These are phyloP conservation scores for Sialis fuliginosa DNA, from an alignment of 2,888 invertebrate genomes.

Conservation along the genomic window DNA sequence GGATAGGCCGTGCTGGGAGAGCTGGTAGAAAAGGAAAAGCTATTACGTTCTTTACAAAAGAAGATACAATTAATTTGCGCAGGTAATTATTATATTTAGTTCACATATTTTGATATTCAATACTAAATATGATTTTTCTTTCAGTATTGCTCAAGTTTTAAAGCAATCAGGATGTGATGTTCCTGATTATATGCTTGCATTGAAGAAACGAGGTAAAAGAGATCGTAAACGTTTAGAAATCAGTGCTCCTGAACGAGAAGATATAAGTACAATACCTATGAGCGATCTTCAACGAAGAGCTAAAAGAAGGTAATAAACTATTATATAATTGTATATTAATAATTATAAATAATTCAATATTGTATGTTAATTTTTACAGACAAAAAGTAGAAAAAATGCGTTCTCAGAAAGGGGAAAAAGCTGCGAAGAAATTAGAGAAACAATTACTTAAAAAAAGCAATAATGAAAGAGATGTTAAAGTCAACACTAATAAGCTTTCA, in stretches of 20 bases:
- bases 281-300: not conserved
- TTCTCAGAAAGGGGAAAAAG: too few species aligned
- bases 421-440: too few species aligned
- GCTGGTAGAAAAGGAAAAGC: constrained; percentile 81
- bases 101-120: not conserved
- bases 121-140: not conserved
- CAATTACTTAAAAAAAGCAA: too few species aligned
- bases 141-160: constrained; percentile 78
- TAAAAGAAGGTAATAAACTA: not conserved
- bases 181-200: constrained; percentile 73
- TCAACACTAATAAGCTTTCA: too few species aligned
- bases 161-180: constrained; percentile 82
- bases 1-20: constrained; percentile 77
- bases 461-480: too few species aligned
- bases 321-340: not conserved
- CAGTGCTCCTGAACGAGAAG: constrained; percentile 43
- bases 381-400: too few species aligned
- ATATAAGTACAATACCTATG: constrained; percentile 35
- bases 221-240: constrained; percentile 36
- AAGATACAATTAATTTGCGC: constrained; percentile 70
- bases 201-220: constrained; percentile 49
- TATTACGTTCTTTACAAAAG: constrained; percentile 84
- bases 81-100: constrained; percentile 32
- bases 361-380: too few species aligned
- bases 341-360: too few species aligned